Percentiles rank a stretch among this genome's conserved stretches.
These are phyloP conservation scores for Rhopalosiphum padi DNA, from an alignment of 1,140 invertebrate genomes.

Conservation along the genomic window DNA sequence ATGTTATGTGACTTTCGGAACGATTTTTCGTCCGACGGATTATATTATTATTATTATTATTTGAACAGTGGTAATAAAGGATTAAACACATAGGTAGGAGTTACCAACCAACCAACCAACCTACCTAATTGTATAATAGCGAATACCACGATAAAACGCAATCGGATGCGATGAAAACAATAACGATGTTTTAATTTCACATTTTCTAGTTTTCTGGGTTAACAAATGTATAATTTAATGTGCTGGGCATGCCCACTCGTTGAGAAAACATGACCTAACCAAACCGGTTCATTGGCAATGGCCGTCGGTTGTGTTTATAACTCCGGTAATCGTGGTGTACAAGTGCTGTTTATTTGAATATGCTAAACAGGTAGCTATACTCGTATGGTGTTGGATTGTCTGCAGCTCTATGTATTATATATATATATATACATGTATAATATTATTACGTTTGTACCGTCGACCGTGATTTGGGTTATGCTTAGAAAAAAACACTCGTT, in stretches of 20 bases:
- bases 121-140: background rate
- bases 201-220: constrained; percentile 28
- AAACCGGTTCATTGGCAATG: constrained; percentile 14
- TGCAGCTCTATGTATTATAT: background rate
- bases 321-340: background rate
- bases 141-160: background rate
- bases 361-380: background rate
- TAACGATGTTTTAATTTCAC: constrained; percentile 13
- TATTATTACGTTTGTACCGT: background rate
- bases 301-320: background rate
- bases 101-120: too few relatives aligned
- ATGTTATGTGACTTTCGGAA: too few relatives aligned
- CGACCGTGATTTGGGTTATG: background rate
- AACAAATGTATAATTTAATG: background rate
- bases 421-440: background rate
- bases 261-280: background rate
- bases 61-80: background rate
- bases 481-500: background rate
- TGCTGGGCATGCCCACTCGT: background rate
- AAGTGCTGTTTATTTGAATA: background rate
- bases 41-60: too few relatives aligned
- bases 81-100: background rate
- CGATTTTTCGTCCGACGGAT: too few relatives aligned
- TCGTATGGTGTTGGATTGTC: too few relatives aligned
- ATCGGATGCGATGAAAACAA: background rate